Conservation (phyloP, 2,113 vertebrate species). For the Sorex araneus region DNA sequence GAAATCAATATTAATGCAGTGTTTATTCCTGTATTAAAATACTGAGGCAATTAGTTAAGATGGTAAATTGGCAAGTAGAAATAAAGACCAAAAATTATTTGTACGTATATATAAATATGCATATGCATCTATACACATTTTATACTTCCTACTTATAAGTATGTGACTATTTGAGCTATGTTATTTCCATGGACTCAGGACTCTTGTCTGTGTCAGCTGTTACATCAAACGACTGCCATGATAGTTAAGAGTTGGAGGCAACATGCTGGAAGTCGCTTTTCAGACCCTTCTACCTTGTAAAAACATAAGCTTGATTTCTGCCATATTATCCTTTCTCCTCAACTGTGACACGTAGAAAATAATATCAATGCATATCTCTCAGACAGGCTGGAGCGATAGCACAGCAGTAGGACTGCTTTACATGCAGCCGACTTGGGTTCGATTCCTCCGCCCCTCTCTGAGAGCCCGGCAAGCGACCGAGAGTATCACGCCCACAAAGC, state of each 20-base stretch:
- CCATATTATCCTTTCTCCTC: not conserved
- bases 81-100: not conserved
- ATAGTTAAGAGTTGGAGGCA: not conserved
- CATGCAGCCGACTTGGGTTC: too few relatives aligned
- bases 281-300: not conserved
- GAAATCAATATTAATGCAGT: conserved; percentile 26
- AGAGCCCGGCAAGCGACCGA: too few relatives aligned
- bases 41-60: not conserved
- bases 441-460: too few relatives aligned
- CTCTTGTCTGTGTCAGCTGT: not conserved
- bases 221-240: not conserved
- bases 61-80: not conserved
- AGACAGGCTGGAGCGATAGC: too few relatives aligned
- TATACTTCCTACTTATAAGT: too few relatives aligned
- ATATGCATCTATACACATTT: too few relatives aligned
- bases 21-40: not conserved
- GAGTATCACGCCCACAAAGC: too few relatives aligned
- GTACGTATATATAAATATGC: not conserved
- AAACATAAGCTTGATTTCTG: not conserved
- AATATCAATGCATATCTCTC: accelerated
- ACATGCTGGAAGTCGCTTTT: not conserved
- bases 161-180: not conserved
- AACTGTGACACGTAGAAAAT: not conserved
- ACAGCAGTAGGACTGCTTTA: too few relatives aligned
- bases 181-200: not conserved